These are phyloP conservation scores for Caranx melampygus DNA, from an alignment of 2,113 vertebrate species.

Conservation along the genomic window DNA sequence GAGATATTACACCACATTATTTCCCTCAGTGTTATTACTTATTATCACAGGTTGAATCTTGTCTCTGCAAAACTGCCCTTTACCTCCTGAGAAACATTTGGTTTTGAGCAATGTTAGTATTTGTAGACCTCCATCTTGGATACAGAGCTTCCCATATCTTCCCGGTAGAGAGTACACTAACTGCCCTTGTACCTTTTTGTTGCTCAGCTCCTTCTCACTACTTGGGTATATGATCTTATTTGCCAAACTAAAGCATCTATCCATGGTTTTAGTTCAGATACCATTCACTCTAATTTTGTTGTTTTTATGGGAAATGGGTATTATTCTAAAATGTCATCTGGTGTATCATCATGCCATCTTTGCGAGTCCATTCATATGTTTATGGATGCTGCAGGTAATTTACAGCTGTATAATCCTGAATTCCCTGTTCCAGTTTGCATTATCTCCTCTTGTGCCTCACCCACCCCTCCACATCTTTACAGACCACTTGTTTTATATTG, in stretches of 20 bases:
- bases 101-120: neutral
- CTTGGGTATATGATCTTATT: neutral
- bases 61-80: too few relatives aligned
- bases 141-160: neutral
- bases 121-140: neutral
- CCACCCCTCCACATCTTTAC: neutral
- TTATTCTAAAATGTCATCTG: neutral
- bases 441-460: neutral
- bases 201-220: neutral
- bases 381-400: constrained; percentile 58
- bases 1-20: constrained; percentile 37
- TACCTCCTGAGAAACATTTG: constrained; percentile 3
- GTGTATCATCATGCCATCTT: constrained; percentile 5
- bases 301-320: neutral
- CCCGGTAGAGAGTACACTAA: neutral
- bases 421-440: neutral
- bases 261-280: neutral
- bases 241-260: neutral
- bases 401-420: constrained; percentile 5
- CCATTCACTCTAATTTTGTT: neutral
- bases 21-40: constrained; percentile 43
- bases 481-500: neutral
- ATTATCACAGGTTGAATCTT: neutral
- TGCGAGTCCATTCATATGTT: constrained; percentile 45
- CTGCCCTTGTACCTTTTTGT: neutral